A percentile compares a stretch with the other conserved stretches of the same genome.
Evolutionary conservation across 64 coral and sea anemone species (phyloP).

Genomic region (Trachythela sp.): DNA sequence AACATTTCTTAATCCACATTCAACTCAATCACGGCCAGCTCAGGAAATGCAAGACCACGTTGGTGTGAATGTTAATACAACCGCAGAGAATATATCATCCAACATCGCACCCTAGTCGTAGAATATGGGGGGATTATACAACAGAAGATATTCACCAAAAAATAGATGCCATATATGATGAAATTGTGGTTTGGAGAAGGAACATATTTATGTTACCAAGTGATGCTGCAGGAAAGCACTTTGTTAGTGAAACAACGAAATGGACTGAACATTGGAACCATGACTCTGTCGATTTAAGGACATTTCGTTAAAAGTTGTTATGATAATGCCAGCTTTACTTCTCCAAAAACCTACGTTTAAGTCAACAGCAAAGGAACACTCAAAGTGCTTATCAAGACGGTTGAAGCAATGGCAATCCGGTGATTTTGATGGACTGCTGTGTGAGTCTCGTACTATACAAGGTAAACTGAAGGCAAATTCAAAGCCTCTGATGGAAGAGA

Average conservation of each 20-base stretch:
- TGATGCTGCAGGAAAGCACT: too few species aligned
- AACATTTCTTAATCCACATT: slow-evolving; percentile 26
- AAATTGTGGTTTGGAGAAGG: slow-evolving; percentile 56
- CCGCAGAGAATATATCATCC: slow-evolving; percentile 42
- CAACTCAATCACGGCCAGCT: slow-evolving; percentile 9
- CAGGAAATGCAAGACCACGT: background rate
- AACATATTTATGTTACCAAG: slow-evolving; percentile 61
- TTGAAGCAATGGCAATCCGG: background rate
- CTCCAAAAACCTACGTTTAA: slow-evolving; percentile 36
- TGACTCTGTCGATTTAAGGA: background rate
- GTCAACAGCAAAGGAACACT: slow-evolving; percentile 39
- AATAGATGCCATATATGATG: slow-evolving; percentile 33
- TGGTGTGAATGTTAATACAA: slow-evolving; percentile 19
- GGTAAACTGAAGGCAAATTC: slow-evolving; percentile 37
- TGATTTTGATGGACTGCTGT: slow-evolving; percentile 20
- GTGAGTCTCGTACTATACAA: slow-evolving; percentile 31
- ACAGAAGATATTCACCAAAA: slow-evolving; percentile 35
- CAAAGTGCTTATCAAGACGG: slow-evolving; percentile 20
- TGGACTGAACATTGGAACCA: slow-evolving; percentile 50
- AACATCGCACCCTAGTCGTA: slow-evolving; percentile 25
- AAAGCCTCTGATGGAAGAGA: slow-evolving; percentile 25
- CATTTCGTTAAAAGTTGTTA: background rate
- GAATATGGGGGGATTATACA: slow-evolving; percentile 41
- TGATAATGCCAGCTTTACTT: slow-evolving; percentile 36
- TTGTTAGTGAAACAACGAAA: slow-evolving; percentile 45